Evolutionary conservation across 2,888 invertebrate species (phyloP), one percentile per base, ranked within the genome.

Genomic region (Pemphredon lugubris): DNA sequence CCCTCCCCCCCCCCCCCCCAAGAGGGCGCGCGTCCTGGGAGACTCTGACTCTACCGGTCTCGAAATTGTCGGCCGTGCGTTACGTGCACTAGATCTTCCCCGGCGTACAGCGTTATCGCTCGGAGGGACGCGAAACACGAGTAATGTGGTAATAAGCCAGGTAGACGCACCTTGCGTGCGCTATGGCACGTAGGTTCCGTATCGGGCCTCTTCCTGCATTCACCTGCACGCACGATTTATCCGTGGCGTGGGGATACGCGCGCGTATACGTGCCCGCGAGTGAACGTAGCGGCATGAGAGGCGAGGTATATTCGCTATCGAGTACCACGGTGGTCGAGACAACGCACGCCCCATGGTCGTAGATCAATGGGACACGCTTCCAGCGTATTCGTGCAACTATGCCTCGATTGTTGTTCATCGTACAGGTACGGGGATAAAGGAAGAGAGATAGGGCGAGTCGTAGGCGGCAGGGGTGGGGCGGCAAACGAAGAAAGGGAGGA

Each of bases 301-400:
- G 37, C 18, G 16, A 21, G 4, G 23, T 14, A 47, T 18, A 23
- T n/a, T 39, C 20, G 14, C 32, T 44, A 30, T 39, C 45, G 59
- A 54, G 50, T 55, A 50, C 59, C 59, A 57, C 61, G 64, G 69
- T 77, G 78, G 73, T 73, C 73, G 77, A 13, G 67, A 47, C 54
- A 40, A 59, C 64, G 60, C 60, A 73, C 61, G 72, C 55, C n/a
- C 66, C 72, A 47, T 59, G 63, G 67, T 70, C 83, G 79, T 79
- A 80, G 75, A 86, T 83, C 84, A 79, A 81, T 78, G 79, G 70
- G 73, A 86, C 78, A 75, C 78, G 79, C 75, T 83, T 63, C 67
- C 74, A 75, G 74, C 70, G 68, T 71, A 77, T 83, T 79, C 75
- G 73, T 60, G 74, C 75, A 68, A 82, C 69, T 67, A 66, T 69